Base-by-base conservation (phyloP, 2,797 vertebrate species). In the Mastacembelus armatus region DNA sequence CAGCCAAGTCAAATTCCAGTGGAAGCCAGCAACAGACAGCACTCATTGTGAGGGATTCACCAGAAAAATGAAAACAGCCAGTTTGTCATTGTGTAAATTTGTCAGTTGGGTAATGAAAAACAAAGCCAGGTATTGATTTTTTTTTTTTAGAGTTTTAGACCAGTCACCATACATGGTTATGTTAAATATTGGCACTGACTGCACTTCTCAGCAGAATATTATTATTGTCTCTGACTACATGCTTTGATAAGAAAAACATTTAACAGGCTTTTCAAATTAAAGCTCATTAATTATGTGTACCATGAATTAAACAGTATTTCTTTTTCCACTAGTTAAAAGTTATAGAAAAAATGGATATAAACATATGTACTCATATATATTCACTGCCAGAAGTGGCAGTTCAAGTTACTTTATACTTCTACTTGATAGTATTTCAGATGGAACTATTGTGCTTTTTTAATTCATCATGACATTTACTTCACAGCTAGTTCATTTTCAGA, bases 1-100 rank as follows among this genome's bases (percentile, higher is more conserved):
- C 19, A 52, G 56, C 51, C 47, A 24, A 54, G 66, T 68, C 32
- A 55, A 57, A 71, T 71, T 83, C 61, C 51, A 69, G 51, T 59
- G 39, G 49, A 73, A 26, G 27, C 15, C n/a, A n/a, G 12, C 32
- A 56, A 39, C 71, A 49, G 39, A 32, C 26, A 33, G 43, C 4
- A 2, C 12, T 55, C 33, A 38, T 24, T 56, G 22, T 52, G 62
- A 47, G 50, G 44, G 78, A 64, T 61, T 61, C 50, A 49, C 51
- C 45, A 48, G 49, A 55, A 69, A 63, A 66, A 74, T 48, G 4
- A 65, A 45, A 66, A 35, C 39, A 33, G 10, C 3, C 45, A 33
- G 24, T 29, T n/a, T 43, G 58, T 68, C 64, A 64, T 45, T 29
- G 48, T 60, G 56, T 19, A 63, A 73, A 71, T 51, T 24, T 1